Percentiles rank a stretch among this genome's conserved stretches.
These are phyloP conservation scores for Oreochromis mossambicus DNA, from an alignment of 2,797 vertebrate genomes.

Conservation along the genomic window DNA sequence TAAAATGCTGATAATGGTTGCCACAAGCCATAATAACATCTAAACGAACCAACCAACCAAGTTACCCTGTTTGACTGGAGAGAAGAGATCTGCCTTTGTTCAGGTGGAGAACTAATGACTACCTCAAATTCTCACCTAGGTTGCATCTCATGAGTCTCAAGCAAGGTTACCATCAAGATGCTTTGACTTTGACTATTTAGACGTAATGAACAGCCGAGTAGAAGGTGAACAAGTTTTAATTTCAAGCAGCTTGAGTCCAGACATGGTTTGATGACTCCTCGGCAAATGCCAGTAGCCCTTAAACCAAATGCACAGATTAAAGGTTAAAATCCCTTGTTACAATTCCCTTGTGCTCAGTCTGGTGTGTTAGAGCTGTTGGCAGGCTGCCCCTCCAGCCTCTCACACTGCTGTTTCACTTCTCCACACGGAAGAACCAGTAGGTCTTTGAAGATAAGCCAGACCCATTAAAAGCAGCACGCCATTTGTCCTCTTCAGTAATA, in stretches of 20 bases:
- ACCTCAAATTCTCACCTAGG: slow-evolving; percentile 73
- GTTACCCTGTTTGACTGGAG: slow-evolving; percentile 71
- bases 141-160: slow-evolving; percentile 66
- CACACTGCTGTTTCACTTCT: slow-evolving; percentile 31
- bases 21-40: slow-evolving; percentile 65
- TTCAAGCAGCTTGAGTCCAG: slow-evolving; percentile 52
- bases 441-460: slow-evolving; percentile 59
- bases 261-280: slow-evolving; percentile 34
- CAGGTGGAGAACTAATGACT: slow-evolving; percentile 72
- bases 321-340: slow-evolving; percentile 27
- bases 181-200: slow-evolving; percentile 30
- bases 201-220: slow-evolving; percentile 38
- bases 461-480: slow-evolving; percentile 54
- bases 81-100: slow-evolving; percentile 68
- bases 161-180: slow-evolving; percentile 24
- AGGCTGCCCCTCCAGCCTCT: slow-evolving; percentile 34
- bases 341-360: slow-evolving; percentile 43
- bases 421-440: slow-evolving; percentile 35
- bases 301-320: slow-evolving; percentile 50
- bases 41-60: slow-evolving; percentile 52
- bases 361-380: slow-evolving; percentile 48
- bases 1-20: slow-evolving; percentile 61
- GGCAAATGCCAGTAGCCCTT: slow-evolving; percentile 52
- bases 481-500: slow-evolving; percentile 42
- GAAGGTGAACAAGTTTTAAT: slow-evolving; percentile 42